Evolutionary conservation across 2,113 vertebrate genomes (phyloP).

Genomic region (Toxotes chatareus): DNA sequence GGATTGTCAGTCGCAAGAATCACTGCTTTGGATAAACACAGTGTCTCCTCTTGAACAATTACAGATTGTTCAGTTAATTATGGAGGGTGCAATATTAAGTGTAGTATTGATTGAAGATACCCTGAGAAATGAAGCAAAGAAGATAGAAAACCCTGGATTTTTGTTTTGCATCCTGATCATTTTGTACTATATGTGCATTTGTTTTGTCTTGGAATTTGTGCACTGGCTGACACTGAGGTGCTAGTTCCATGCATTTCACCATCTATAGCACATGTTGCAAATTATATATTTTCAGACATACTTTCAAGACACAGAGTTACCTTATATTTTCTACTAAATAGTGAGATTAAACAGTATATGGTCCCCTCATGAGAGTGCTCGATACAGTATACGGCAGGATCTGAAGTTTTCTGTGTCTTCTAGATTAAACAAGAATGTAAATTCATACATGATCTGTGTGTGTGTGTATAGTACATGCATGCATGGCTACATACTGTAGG

Average conservation of each 20-base stretch:
- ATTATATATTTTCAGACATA: constrained; percentile 23
- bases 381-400: constrained; percentile 44
- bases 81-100: background rate
- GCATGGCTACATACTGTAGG: constrained; percentile 60
- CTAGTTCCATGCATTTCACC: constrained; percentile 51
- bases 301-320: constrained; percentile 24
- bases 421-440: constrained; percentile 21
- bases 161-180: constrained; percentile 37
- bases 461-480: constrained; percentile 61
- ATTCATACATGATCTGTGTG: constrained; percentile 28
- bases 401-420: constrained; percentile 14
- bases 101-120: constrained; percentile 45
- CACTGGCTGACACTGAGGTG: constrained; percentile 34
- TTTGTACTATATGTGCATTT: background rate
- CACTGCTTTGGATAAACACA: constrained; percentile 24
- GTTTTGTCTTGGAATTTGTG: constrained; percentile 13
- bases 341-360: constrained; percentile 57
- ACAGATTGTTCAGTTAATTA: constrained; percentile 11
- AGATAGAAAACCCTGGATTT: constrained; percentile 46
- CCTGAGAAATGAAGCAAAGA: constrained; percentile 71
- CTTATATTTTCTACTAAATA: constrained; percentile 36
- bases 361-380: constrained; percentile 34
- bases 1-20: constrained; percentile 66
- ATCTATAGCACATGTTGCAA: constrained; percentile 38
- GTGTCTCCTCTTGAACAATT: background rate